Conservation (phyloP, 1,140 invertebrate genomes). For the Drosophila lini region DNA sequence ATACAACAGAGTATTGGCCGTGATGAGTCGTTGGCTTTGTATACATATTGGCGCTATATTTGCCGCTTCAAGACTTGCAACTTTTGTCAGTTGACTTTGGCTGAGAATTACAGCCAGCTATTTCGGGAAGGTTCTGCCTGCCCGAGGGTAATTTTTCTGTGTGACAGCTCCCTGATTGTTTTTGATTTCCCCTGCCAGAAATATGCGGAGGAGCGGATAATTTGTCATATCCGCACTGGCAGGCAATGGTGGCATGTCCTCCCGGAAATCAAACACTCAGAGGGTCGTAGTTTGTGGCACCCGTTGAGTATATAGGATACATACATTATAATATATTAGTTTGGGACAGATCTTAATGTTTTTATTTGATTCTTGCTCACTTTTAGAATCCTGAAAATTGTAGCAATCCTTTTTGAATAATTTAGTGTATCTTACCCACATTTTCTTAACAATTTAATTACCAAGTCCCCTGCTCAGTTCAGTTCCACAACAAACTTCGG, state of each 20-base stretch:
- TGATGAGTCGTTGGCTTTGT: constrained; percentile 10
- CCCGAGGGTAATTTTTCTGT: constrained; percentile 14
- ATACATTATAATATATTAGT: not conserved
- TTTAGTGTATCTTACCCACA: too few species aligned
- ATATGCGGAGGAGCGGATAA: constrained; percentile 6
- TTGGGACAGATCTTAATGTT: not conserved
- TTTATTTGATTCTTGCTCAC: not conserved
- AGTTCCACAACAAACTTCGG: too few species aligned
- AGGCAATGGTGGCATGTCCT: constrained; percentile 8
- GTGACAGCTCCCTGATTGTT: constrained; percentile 12
- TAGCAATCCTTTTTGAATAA: too few species aligned
- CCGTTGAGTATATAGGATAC: not conserved
- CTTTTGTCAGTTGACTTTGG: constrained; percentile 9
- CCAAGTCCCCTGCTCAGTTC: not conserved
- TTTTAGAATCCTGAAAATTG: not conserved
- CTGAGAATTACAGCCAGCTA: constrained; percentile 8
- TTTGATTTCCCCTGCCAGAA: constrained; percentile 9
- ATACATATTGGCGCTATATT: constrained; percentile 8
- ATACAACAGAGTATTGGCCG: constrained; percentile 13
- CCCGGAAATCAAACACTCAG: not conserved
- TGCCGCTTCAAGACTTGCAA: constrained; percentile 12
- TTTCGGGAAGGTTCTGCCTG: constrained; percentile 6
- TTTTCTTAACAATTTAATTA: not conserved
- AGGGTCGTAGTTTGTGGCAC: not conserved
- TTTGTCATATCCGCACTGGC: constrained; percentile 14